A percentile compares a stretch with the other conserved stretches of the same genome.
Evolutionary conservation across 2,113 vertebrate species (phyloP).

Genomic region (Delphinapterus leucas): DNA sequence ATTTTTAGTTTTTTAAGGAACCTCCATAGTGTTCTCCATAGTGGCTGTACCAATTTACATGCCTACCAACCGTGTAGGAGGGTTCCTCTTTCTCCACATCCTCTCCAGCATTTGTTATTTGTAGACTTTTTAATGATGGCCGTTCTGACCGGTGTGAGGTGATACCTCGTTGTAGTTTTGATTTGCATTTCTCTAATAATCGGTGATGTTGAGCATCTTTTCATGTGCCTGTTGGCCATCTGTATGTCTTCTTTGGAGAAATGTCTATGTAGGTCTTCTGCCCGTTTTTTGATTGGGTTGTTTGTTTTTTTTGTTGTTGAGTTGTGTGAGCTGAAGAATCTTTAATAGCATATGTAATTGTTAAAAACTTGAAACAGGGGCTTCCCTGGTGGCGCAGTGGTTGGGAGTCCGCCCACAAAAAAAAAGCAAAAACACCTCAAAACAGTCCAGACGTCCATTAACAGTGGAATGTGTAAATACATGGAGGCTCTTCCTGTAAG

Average conservation of each 20-base stretch:
- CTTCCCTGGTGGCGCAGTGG: no score
- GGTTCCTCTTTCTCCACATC: not conserved
- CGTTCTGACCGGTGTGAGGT: rapidly evolving
- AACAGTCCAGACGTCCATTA: not conserved
- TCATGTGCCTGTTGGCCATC: not conserved
- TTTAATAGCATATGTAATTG: not conserved
- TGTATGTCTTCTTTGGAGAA: not conserved
- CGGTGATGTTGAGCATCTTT: not conserved
- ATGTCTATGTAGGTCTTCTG: not conserved
- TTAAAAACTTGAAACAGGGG: not conserved
- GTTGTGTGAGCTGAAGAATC: not conserved
- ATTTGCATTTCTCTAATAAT: not conserved
- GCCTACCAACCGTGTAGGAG: not conserved
- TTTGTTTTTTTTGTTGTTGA: not conserved
- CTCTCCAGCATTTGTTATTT: no score
- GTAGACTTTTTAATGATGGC: not conserved
- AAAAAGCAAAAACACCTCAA: no score
- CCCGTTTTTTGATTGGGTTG: not conserved
- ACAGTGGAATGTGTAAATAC: not conserved
- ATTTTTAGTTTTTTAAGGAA: not conserved
- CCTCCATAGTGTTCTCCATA: rapidly evolving
- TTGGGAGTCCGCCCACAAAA: no score
- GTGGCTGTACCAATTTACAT: rapidly evolving
- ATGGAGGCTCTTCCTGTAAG: no score
- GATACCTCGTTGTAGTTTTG: not conserved